A percentile compares a stretch with the other conserved stretches of the same genome.
These are phyloP conservation scores for Corythaixoides concolor DNA, from an alignment of 2,113 vertebrate species.

Conservation along the genomic window DNA sequence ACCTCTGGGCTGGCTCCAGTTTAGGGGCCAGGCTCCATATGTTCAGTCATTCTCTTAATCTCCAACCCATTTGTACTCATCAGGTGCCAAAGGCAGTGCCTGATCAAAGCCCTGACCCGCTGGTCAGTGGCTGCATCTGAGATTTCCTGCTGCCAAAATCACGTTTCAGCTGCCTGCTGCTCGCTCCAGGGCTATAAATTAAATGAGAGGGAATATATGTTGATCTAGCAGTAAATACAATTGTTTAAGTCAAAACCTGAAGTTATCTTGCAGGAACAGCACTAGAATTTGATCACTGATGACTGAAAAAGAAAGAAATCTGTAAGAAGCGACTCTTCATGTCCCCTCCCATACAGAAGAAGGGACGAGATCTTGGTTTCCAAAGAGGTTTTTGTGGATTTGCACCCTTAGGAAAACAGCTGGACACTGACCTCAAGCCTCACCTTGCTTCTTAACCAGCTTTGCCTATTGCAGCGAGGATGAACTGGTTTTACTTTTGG, in stretches of 20 bases:
- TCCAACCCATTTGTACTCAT: background rate
- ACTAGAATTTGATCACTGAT: background rate
- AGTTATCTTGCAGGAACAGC: background rate
- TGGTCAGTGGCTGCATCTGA: background rate
- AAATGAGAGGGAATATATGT: background rate
- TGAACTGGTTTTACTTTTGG: background rate
- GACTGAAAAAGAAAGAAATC: background rate
- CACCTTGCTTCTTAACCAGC: background rate
- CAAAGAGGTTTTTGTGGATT: background rate
- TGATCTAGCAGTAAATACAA: background rate
- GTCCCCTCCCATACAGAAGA: background rate
- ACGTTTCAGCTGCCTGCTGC: background rate
- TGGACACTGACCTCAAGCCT: background rate
- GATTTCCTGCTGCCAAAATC: background rate
- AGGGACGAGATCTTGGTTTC: background rate
- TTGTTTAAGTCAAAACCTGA: background rate
- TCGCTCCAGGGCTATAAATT: background rate
- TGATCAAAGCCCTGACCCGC: background rate
- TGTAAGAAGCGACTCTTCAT: background rate
- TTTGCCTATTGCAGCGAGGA: accelerated
- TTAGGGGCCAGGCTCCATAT: background rate
- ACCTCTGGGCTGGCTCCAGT: background rate
- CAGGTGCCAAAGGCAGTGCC: background rate
- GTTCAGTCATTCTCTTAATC: background rate
- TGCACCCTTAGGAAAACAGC: background rate